Base-by-base conservation (phyloP, 1,140 invertebrate genomes). In the Euwallacea similis region DNA sequence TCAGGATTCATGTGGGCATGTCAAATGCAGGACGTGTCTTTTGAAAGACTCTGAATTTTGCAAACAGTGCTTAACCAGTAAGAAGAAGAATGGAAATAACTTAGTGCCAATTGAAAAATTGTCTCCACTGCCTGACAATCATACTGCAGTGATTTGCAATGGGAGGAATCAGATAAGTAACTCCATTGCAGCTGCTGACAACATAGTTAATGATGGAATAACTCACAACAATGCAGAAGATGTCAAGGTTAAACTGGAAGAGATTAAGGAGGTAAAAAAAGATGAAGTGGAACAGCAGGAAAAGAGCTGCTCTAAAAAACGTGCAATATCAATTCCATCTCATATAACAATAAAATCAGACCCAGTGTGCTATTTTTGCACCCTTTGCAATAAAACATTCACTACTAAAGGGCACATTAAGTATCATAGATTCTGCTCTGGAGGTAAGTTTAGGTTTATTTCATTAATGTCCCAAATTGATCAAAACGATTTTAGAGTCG, bases 1-100 rank as follows among this genome's bases (percentile, higher is more conserved):
- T 7, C 79, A 82, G 65, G 84, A 85, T 73, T 73, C 77, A n/a
- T 85, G 84, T 78, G 83, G 84, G 8, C 84, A 85, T 71, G 75
- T 79, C 41, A 85, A 85, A 75, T 85, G 84, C 60, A 72, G 83
- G 64, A 54, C 75, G 9, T 85, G 84, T 75, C 72, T 84, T 42
- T 75, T 84, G 15, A 68, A 73, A 67, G 82, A 83, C 66, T 79
- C 80, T 70, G 73, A 78, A 7, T 71, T 76, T 7, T 85, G 84
- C 74, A 73, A 74, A 60, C 77, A 78, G 67, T 85, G 84, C 76
- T 9, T 74, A 56, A 59, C 11, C 55, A 53, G 7, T n/a, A 13
- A 65, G n/a, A 59, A 53, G 10, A 7, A 11, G 7, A 44, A 58
- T 59, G 15, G 58, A 70, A 63, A n/a, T 54, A n/a, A 73, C 43